phyloP scores from a whole-genome alignment of 2,888 invertebrate species.

The Operophtera brumata region DNA sequence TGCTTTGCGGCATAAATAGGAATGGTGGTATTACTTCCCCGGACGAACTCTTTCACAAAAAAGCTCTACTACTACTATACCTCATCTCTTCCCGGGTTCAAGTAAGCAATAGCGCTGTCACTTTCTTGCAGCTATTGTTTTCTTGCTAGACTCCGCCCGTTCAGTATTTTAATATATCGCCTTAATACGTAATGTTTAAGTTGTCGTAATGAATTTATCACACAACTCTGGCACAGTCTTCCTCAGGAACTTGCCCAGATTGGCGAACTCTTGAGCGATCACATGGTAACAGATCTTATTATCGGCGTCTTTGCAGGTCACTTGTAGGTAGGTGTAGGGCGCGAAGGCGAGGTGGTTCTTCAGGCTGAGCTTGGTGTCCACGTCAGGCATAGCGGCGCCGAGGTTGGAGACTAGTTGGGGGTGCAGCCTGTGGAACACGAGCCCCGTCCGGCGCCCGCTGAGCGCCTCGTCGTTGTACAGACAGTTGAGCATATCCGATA shows the following conservation, averaged over 20 bases:
- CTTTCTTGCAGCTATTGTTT: too few relatives aligned
- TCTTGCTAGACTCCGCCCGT: too few relatives aligned
- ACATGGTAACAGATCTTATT: slow-evolving; percentile 55
- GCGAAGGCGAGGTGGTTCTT: slow-evolving; percentile 65
- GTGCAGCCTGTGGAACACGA: slow-evolving; percentile 56
- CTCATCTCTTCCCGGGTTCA: too few relatives aligned
- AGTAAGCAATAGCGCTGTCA: too few relatives aligned
- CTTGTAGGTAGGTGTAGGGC: slow-evolving; percentile 53
- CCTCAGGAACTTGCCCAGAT: slow-evolving; percentile 52
- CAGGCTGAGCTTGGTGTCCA: slow-evolving; percentile 57
- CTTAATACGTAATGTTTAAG: too few relatives aligned
- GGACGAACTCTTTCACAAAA: too few relatives aligned
- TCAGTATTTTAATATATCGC: too few relatives aligned
- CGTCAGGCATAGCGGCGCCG: slow-evolving; percentile 50
- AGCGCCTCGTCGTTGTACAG: slow-evolving; percentile 59
- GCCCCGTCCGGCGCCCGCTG: slow-evolving; percentile 45
- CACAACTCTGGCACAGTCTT: slow-evolving; percentile 49
- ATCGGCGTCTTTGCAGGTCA: slow-evolving; percentile 47
- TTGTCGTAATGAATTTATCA: too few relatives aligned
- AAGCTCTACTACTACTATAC: too few relatives aligned
- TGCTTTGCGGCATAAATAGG: too few relatives aligned
- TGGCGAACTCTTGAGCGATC: slow-evolving; percentile 49
- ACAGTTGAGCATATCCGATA: slow-evolving; percentile 60
- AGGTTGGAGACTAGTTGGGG: slow-evolving; percentile 57
- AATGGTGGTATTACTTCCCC: too few relatives aligned